Evolutionary conservation across 1,140 invertebrate genomes (phyloP), one percentile per base, ranked within the genome.

Genomic region (Physella acuta): DNA sequence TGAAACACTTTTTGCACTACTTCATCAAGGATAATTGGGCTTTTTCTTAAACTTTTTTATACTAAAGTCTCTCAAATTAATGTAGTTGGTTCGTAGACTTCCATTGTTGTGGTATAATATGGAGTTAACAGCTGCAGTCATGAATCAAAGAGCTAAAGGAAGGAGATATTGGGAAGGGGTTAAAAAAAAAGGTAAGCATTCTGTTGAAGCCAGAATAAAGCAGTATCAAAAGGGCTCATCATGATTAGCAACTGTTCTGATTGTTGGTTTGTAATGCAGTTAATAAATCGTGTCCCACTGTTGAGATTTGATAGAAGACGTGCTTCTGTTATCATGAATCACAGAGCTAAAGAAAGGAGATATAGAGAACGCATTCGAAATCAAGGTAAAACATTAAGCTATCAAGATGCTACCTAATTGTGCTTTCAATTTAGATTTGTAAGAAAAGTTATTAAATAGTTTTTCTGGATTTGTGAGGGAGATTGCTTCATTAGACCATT

Each of bases 61-160:
- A n/a, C n/a, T n/a, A 3, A 5, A 44, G 24, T 1, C 1, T 8
- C 44, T 62, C 14, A 44, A 39, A 11, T 62, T 33, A 5, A 14
- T 11, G 17, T 30, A 67, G 64, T 26, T 67, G n/a, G 24, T 67
- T 8, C 30, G n/a, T 1, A 51, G 53, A 3, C 26, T 67, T 17
- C 64, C 64, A 28, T 31, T 67, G 34, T 36, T 67, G 64, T 36
- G 44, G 31, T 67, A 37, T 56, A 49, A 67, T 56, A 28, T 56
- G 39, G 51, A 28, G 3, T 33, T 26, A 11, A 39, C 64, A 26
- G 34, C 39, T 37, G 4, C 31, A 37, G n/a, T 44, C 1, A 64
- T 64, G 62, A 28, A 17, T 30, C 62, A 64, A 26, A 64, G 62
- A 64, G 62, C 62, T 5, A 51, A 64, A 52, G 62, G 62, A 52